phyloP scores from a whole-genome alignment of 2,888 invertebrate genomes.

The Helleia helle region DNA sequence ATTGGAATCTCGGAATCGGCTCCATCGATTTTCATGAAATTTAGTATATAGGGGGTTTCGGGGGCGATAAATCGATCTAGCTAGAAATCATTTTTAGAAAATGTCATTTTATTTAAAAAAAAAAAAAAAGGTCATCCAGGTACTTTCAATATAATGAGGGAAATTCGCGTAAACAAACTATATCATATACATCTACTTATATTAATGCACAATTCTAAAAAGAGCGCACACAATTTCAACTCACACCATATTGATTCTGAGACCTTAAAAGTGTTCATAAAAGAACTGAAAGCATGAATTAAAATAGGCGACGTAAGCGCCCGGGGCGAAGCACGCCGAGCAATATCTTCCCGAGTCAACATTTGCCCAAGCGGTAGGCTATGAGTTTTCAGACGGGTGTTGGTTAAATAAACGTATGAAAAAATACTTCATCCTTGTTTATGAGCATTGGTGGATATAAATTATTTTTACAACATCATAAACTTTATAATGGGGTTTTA shows the following conservation, averaged over 20 bases:
- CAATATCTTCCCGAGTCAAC: constrained; percentile 57
- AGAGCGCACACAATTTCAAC: neutral
- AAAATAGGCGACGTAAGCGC: constrained; percentile 16
- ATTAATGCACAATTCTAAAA: no score
- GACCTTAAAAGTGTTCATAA: neutral
- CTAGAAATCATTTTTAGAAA: no score
- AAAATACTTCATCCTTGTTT: constrained; percentile 6
- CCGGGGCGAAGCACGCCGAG: constrained; percentile 23
- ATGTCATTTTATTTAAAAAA: no score
- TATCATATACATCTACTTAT: no score
- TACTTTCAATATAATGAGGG: no score
- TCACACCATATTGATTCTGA: neutral
- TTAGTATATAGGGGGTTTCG: no score
- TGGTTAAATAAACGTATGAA: constrained; percentile 20
- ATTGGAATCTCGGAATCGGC: no score
- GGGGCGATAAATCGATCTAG: no score
- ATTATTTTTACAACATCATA: constrained; percentile 7
- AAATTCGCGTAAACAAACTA: no score
- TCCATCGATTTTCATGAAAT: no score
- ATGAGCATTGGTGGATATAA: constrained; percentile 7
- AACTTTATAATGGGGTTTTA: no score
- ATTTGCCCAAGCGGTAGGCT: constrained; percentile 45
- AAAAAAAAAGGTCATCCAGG: no score
- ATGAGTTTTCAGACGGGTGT: constrained; percentile 41
- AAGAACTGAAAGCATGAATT: constrained; percentile 10